phyloP scores from a whole-genome alignment of 2,113 vertebrate genomes.

The Sturnus vulgaris region DNA sequence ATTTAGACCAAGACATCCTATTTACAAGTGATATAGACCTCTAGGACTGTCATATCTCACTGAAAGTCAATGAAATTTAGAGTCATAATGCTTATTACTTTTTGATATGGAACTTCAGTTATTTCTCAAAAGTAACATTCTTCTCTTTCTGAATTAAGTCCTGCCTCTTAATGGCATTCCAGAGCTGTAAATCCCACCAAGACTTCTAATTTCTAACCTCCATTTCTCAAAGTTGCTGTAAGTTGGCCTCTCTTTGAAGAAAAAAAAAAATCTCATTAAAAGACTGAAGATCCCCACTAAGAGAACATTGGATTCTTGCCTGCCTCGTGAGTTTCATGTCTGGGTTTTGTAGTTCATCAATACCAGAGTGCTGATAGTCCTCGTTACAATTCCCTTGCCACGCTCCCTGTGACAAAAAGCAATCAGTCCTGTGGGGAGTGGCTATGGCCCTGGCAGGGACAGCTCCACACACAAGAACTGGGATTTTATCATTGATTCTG shows the following conservation, averaged over 20 bases:
- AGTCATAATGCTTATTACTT: background rate
- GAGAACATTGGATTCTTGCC: constrained; percentile 21
- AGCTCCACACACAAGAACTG: background rate
- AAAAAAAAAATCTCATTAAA: constrained; percentile 27
- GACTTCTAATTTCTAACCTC: constrained; percentile 3
- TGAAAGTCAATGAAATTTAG: background rate
- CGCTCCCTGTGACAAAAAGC: background rate
- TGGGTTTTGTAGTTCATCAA: background rate
- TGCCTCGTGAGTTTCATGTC: background rate
- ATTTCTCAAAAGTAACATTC: background rate
- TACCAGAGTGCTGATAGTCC: background rate
- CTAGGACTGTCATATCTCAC: background rate
- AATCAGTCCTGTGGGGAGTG: background rate
- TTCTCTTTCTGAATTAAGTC: constrained; percentile 1
- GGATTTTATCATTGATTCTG: background rate
- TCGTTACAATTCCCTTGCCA: background rate
- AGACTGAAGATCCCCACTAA: background rate
- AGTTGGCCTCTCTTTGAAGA: background rate
- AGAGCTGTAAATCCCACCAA: background rate
- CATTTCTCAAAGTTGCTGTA: constrained; percentile 1
- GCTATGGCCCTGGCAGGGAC: background rate
- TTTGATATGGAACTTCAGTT: background rate
- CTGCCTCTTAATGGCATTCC: background rate
- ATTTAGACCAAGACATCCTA: background rate
- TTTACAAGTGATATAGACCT: constrained; percentile 18